Conservation (phyloP, 1,140 invertebrate species). For the Drosophila ercepeae region DNA sequence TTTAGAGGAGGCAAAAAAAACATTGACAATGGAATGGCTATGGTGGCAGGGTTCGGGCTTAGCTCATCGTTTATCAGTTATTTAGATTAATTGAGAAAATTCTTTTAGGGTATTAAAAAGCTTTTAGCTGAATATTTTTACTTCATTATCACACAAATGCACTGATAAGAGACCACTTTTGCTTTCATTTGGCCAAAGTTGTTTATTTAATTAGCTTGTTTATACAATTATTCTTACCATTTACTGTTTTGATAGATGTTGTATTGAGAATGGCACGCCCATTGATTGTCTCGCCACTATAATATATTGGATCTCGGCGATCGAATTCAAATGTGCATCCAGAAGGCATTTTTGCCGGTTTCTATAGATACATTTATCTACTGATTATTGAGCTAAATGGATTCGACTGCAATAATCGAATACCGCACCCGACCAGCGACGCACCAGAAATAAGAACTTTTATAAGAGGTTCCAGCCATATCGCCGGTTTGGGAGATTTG, state of each 20-base stretch:
- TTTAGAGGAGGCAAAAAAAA: background rate
- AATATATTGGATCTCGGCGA: constrained; percentile 61
- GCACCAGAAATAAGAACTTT: constrained; percentile 4
- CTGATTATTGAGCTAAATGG: background rate
- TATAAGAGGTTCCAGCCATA: background rate
- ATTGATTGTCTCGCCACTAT: constrained; percentile 71
- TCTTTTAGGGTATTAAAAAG: background rate
- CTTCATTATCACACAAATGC: background rate
- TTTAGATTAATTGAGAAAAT: background rate
- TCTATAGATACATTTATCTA: background rate
- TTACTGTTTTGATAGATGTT: constrained; percentile 52
- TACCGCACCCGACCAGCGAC: constrained; percentile 8
- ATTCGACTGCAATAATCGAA: background rate
- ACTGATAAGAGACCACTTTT: background rate
- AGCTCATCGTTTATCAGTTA: constrained; percentile 10
- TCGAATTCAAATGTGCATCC: constrained; percentile 60
- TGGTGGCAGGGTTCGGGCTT: background rate
- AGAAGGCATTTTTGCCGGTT: constrained; percentile 46
- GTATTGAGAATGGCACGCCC: constrained; percentile 54
- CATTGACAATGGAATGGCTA: background rate
- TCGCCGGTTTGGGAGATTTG: background rate
- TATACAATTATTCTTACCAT: constrained; percentile 34
- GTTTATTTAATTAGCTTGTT: background rate
- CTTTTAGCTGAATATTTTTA: background rate
- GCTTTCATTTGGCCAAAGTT: background rate